Percentiles rank a stretch among this genome's conserved stretches.
Conservation (phyloP, 2,888 invertebrate genomes). For the Melieria crassipennis region DNA sequence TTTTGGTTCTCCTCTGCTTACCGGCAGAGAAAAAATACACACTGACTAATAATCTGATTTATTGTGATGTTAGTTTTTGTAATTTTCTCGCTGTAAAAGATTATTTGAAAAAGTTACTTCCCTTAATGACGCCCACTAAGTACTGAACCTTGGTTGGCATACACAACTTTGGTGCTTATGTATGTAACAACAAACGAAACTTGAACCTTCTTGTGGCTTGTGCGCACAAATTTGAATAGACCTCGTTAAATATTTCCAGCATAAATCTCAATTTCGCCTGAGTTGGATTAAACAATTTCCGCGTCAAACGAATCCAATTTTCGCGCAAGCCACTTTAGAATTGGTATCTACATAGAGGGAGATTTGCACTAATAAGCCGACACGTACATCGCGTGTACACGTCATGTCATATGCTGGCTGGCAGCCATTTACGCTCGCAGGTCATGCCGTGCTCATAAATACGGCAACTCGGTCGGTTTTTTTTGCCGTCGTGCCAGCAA, state of each 20-base stretch:
- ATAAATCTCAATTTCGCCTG: conserved; percentile 32
- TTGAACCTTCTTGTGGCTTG: too few species aligned
- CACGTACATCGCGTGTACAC: conserved; percentile 17
- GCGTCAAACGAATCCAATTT: conserved; percentile 31
- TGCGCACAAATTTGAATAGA: background rate
- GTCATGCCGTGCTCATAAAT: conserved; percentile 62
- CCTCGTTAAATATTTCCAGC: conserved; percentile 1
- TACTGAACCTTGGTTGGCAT: too few species aligned
- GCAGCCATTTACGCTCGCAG: conserved; percentile 45
- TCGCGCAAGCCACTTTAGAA: background rate
- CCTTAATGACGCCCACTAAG: too few species aligned
- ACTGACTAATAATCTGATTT: too few species aligned
- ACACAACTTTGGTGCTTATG: too few species aligned
- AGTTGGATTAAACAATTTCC: conserved; percentile 31
- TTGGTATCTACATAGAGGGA: background rate
- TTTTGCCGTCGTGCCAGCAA: too few species aligned
- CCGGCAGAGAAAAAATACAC: too few species aligned
- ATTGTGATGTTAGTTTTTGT: too few species aligned
- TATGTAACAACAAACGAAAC: too few species aligned
- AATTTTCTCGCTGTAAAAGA: too few species aligned
- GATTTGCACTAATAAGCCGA: conserved; percentile 29
- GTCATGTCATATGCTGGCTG: conserved; percentile 23
- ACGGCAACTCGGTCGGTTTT: conserved; percentile 35
- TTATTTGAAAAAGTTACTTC: too few species aligned
- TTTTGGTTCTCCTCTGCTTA: too few species aligned